Conservation (phyloP, 92 coral and sea anemone genomes). For the Phenganax subtilis region DNA sequence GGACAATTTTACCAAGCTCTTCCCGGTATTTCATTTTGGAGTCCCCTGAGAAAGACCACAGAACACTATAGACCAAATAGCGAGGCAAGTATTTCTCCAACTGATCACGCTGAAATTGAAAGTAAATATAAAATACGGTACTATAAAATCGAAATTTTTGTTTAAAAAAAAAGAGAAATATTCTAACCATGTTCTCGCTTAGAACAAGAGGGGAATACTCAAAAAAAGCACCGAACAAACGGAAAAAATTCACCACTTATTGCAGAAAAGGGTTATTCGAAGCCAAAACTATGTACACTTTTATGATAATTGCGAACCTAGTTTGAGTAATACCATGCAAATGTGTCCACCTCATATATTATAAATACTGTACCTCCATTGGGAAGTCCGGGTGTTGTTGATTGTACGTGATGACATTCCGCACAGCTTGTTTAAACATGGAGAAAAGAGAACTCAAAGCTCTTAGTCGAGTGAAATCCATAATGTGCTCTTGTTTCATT, state of each 20-base stretch:
- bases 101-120: constrained; percentile 67
- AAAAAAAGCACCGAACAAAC: background rate
- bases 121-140: background rate
- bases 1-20: constrained; percentile 77
- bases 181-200: too few relatives aligned
- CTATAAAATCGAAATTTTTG: background rate
- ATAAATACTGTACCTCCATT: constrained; percentile 65
- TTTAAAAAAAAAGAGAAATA: background rate
- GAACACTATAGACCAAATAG: constrained; percentile 65
- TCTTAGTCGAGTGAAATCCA: constrained; percentile 99
- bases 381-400: constrained; percentile 99
- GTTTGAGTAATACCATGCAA: background rate
- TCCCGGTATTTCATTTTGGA: constrained; percentile 83
- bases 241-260: too few relatives aligned
- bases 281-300: too few relatives aligned
- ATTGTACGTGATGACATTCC: constrained; percentile 86
- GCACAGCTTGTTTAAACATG: constrained; percentile 91
- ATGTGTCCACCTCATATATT: background rate
- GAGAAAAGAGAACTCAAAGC: constrained; percentile 93
- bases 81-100: constrained; percentile 89
- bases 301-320: too few relatives aligned
- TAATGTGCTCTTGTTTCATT: constrained; percentile 83
- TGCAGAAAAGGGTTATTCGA: too few relatives aligned
- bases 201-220: background rate
- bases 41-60: constrained; percentile 98